Evolutionary conservation across 37 sponge, comb jelly and placozoan genomes (phyloP), one percentile per base, ranked within the genome.

Genomic region (Agelas oroides): DNA sequence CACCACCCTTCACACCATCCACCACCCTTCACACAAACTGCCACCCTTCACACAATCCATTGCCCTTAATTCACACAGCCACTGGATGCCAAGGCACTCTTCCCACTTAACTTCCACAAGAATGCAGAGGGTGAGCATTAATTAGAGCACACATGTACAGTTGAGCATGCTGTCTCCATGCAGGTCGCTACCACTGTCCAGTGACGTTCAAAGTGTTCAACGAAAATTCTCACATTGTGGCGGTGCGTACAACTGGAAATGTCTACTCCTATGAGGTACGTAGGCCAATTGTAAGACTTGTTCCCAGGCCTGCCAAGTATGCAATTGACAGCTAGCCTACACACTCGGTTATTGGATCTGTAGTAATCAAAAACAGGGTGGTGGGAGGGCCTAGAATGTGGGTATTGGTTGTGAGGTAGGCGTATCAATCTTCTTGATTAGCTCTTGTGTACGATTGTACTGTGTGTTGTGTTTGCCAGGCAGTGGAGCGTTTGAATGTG

Each of bases 181-280:
- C 67, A 96, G 96, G 94, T 0, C 83, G 93, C 39, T 96, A 77
- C 60, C 99, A 99, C 82, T 99, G 99, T 70, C 99, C 99, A 1
- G 93, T 96, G n/a, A 93, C 93, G 31, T 99, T 77, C 81, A 90
- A 85, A 57, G 94, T 95, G 34, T 99, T 99, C 85, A 99, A 92
- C 35, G 97, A 94, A 18, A 90, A 92, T 60, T 87, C 94, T 0
- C 92, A 96, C 65, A 96, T 99, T 76, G 95, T 99, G 23, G 95
- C 97, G 24, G 80, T 99, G 3, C 88, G 84, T 32, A 91, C 91
- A 11, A 94, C 95, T 17, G 99, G 99, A 20, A 99, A 96, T 86
- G 95, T 95, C 21, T 98, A 73, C 83, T 93, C 94, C 11, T 86
- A 76, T 64, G 96, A 96, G 77, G 95, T 94, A 55, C 36, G 73